Base-by-base conservation (phyloP, 2,113 vertebrate genomes). In the Chaetodon trifascialis region DNA sequence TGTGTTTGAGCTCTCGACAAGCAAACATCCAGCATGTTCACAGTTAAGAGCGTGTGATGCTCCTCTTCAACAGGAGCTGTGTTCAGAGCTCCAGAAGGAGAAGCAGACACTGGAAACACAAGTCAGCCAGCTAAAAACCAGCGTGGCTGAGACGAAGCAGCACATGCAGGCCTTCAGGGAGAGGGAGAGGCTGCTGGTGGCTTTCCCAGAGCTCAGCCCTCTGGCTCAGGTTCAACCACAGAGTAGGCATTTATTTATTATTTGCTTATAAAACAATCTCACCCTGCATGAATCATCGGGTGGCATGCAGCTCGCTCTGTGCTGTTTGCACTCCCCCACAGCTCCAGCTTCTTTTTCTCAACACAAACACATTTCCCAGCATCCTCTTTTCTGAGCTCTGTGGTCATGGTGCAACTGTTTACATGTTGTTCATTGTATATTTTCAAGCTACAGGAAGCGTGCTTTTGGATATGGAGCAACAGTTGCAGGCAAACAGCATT, bases 391-490 rank as follows among this genome's bases (percentile, higher is more conserved):
- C 30, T 23, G 4, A 62, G 2, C 9, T 14, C 17, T 38, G 9
- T 7, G 14, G 1, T 54, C 21, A 23, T 40, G 23, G 25, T 78
- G 7, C n/a, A 16, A 49, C 8, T 58, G 17, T 63, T 83, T 21
- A 1, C 25, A 15, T 79, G 15, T 49, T 76, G 42, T 76, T 49
- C 1, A 71, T 55, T 80, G 5, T 62, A 40, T 65, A 42, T 64
- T 23, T 54, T 46, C 9, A 87, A 99, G 98, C 94, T 93, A 97
- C 95, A 0, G 96, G 97, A 34, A 92, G 95, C 21, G 55, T 98
- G 51, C 74, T 92, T 0, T 86, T 96, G 34, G 97, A 99, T 85
- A 99, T 99, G 97, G 95, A 97, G 91, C 95, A 93, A 66, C 98
- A 99, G 89, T 36, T 98, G 3, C 93, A 95, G 80, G 97, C 97